Evolutionary conservation across 2,797 vertebrate species (phyloP).

Genomic region (Cottoperca gobio): DNA sequence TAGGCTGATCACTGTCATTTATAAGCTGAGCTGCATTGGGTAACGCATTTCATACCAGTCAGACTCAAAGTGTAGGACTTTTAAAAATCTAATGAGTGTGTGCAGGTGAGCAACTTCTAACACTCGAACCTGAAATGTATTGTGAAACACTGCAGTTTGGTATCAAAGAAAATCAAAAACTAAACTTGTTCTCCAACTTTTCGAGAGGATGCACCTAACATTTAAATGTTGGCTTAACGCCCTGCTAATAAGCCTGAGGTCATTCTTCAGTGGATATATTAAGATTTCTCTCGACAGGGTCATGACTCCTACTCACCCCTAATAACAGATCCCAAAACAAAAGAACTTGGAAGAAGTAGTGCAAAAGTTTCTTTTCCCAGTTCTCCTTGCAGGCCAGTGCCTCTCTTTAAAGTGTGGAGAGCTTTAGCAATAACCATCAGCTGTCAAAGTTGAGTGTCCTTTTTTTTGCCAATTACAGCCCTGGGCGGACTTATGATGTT

Average conservation of each 20-base stretch:
- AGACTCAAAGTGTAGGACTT: background rate
- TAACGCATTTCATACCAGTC: background rate
- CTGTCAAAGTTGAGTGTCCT: slow-evolving; percentile 19
- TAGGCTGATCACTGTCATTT: slow-evolving; percentile 17
- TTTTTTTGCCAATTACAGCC: slow-evolving; percentile 1
- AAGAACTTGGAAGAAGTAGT: slow-evolving; percentile 4
- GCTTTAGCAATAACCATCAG: slow-evolving; percentile 15
- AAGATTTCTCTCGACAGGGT: slow-evolving; percentile 18
- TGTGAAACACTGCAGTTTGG: background rate
- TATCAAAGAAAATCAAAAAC: background rate
- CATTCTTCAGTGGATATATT: slow-evolving; percentile 6
- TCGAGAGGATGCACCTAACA: background rate
- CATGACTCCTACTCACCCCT: slow-evolving; percentile 6
- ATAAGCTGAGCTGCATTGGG: background rate
- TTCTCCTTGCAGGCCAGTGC: background rate
- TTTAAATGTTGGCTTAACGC: background rate
- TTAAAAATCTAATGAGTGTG: background rate
- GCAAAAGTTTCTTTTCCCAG: background rate
- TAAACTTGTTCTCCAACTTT: slow-evolving; percentile 1
- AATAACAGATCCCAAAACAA: slow-evolving; percentile 5
- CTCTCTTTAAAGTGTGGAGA: background rate
- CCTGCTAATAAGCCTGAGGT: slow-evolving; percentile 14
- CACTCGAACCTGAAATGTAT: background rate
- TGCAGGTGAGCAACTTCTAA: background rate
- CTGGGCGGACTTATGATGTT: slow-evolving; percentile 5